Base-by-base conservation (phyloP, 1,140 invertebrate genomes). In the Steinernema khuongi region DNA sequence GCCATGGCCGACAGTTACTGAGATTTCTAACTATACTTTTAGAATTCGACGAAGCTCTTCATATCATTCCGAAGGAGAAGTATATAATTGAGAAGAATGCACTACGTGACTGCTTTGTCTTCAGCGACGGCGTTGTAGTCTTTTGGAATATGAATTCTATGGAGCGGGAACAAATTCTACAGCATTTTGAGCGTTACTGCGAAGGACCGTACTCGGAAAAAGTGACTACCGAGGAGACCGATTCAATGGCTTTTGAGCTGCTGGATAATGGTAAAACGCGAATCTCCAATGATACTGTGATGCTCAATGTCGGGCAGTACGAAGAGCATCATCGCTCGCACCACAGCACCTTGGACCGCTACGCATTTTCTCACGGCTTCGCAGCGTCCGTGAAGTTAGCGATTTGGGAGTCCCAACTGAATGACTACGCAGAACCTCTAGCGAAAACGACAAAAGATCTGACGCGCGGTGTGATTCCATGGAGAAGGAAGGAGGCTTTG, bases 381-480 rank as follows among this genome's bases (percentile, higher is more conserved):
- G 80, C 80, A 17, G 80, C 81, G 19, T 81, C 79, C 44, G 80
- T 81, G 17, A 81, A 81, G 73, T 44, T 81, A 14, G 80, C 73
- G 1, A 71, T 82, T n/a, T 81, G 80, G 80, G 80, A 81, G 44
- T 66, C 68, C n/a, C 66, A 79, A 18, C 68, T 81, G 36, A 79
- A 71, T 33, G 71, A 77, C 26, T 71, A 72, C 2, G 79, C 79
- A 0, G 80, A 82, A 41, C 80, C 80, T 19, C 71, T 81, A 17
- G 66, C 72, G 14, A 67, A 50, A 17, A 79, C 77, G 0, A 78
- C 80, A 41, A 80, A 80, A 43, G 76, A 30, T 22, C 50, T 80
- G 50, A 78, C 33, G 17, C 31, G 66, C 26, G 77, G 78, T 31
- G 50, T 31, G 22, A 80, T 80, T 60, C 73, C 70, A 2, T 80